Conservation (phyloP, 2,888 invertebrate species). For the Prosopocoilus inquinatus region DNA sequence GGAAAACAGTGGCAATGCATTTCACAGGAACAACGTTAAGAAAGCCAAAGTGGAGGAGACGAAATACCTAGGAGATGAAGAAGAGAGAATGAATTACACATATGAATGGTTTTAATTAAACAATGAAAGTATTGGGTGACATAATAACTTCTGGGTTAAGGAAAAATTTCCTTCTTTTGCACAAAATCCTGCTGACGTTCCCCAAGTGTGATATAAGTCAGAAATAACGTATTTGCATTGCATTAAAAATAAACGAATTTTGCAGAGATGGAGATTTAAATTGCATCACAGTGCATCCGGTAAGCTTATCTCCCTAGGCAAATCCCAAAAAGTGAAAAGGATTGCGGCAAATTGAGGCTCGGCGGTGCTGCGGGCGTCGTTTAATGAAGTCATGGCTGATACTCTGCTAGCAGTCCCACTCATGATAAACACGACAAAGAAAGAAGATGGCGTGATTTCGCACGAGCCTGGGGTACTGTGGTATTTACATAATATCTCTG, state of each 20-base stretch:
- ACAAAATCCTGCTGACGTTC: neutral
- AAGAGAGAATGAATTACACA: too few relatives aligned
- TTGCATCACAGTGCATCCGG: neutral
- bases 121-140: too few relatives aligned
- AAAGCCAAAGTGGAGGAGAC: too few relatives aligned
- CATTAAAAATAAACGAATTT: conserved; percentile 2
- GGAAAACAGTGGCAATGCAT: too few relatives aligned
- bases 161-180: too few relatives aligned
- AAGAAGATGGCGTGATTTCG: neutral
- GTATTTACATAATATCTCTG: neutral
- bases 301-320: conserved; percentile 1
- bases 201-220: neutral
- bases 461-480: neutral
- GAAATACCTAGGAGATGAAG: too few relatives aligned
- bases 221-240: conserved; percentile 1
- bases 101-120: too few relatives aligned
- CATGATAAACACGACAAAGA: neutral
- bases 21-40: too few relatives aligned
- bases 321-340: neutral
- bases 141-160: too few relatives aligned
- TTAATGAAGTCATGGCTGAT: conserved; percentile 3
- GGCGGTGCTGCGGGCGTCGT: neutral
- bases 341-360: too few relatives aligned
- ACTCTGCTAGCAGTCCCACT: neutral
- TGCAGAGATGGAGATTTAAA: neutral